Base-by-base conservation (phyloP, 2,888 invertebrate genomes). In the Xanthorhoe spadicearia region DNA sequence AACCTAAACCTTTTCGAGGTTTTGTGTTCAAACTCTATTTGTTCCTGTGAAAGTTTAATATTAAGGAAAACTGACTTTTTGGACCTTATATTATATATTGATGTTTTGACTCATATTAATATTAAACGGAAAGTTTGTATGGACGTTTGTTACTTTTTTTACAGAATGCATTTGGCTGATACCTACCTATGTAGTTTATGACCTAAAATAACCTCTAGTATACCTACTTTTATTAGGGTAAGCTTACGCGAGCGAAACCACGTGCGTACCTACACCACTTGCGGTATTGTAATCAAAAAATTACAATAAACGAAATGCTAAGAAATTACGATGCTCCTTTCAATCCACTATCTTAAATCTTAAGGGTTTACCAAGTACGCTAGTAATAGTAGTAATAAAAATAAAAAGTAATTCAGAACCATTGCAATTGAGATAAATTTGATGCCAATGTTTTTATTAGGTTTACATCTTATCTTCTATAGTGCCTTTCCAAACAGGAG, bases 401-500 rank as follows among this genome's bases (percentile, higher is more conserved):
- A n/a, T n/a, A n/a, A n/a, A 48, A 48, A 48, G 8, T 17, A 15
- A 48, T 17, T 48, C 48, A 48, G 48, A 48, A 6, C 17, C 7
- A 17, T 48, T 48, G 17, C 7, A 48, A 13, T 7, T 17, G 7
- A 17, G 48, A 48, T 48, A 48, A 48, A 48, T 46, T 54, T 43
- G 15, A 48, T 51, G 15, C 55, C 48, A 55, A 55, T 55, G 58
- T 57, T 54, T 64, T 49, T 49, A 57, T 61, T 46, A 48, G 4
- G 38, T 43, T 49, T 7, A 2, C n/a, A 55, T 61, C 48, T 59
- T 60, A 68, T 68, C 61, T 68, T 2, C 58, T 56, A 70, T 74
- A 77, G 65, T 76, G 77, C 77, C 74, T 75, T 71, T 72, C 72
- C 61, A 78, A 78, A 79, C 76, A 63, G 70, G 60, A 82, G 83